These are phyloP conservation scores for Anisognathus igniventris DNA, from an alignment of 2,797 vertebrate species.

Conservation along the genomic window DNA sequence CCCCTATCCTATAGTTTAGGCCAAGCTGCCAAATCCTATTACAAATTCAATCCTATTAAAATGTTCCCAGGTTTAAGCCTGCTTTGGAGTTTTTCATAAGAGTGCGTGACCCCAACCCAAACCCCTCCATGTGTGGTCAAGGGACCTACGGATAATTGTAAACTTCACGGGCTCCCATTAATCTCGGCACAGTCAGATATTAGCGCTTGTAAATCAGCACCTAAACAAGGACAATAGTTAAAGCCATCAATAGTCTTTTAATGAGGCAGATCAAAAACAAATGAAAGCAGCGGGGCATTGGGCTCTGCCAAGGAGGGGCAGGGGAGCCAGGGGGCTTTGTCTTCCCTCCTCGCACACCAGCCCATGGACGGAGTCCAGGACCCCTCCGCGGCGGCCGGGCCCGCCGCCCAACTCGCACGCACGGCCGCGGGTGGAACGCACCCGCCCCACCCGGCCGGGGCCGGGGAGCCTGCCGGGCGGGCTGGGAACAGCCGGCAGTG, in stretches of 20 bases:
- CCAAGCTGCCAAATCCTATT: constrained; percentile 84
- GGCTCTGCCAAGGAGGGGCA: constrained; percentile 75
- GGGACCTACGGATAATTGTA: constrained; percentile 82
- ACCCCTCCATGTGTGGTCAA: constrained; percentile 84
- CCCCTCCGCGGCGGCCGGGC: constrained; percentile 37
- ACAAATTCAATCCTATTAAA: constrained; percentile 87
- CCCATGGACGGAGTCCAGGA: constrained; percentile 51
- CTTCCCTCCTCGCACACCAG: constrained; percentile 53
- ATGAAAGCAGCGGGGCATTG: constrained; percentile 80
- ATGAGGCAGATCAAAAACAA: constrained; percentile 89
- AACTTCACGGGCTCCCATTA: constrained; percentile 83
- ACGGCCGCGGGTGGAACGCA: neutral
- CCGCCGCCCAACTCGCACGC: neutral
- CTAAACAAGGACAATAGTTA: constrained; percentile 86
- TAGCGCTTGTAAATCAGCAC: constrained; percentile 86
- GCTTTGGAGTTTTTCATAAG: constrained; percentile 82
- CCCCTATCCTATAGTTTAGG: constrained; percentile 69
- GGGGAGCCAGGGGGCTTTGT: constrained; percentile 70
- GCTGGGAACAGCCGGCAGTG: neutral
- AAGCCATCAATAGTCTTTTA: constrained; percentile 86
- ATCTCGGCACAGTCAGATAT: constrained; percentile 83
- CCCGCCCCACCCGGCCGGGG: too few relatives aligned
- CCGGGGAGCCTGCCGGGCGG: neutral
- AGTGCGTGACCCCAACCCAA: constrained; percentile 79
- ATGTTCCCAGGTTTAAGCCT: constrained; percentile 84